These are phyloP conservation scores for Leptinotarsa texana DNA, from an alignment of 1,140 invertebrate species.

Conservation along the genomic window DNA sequence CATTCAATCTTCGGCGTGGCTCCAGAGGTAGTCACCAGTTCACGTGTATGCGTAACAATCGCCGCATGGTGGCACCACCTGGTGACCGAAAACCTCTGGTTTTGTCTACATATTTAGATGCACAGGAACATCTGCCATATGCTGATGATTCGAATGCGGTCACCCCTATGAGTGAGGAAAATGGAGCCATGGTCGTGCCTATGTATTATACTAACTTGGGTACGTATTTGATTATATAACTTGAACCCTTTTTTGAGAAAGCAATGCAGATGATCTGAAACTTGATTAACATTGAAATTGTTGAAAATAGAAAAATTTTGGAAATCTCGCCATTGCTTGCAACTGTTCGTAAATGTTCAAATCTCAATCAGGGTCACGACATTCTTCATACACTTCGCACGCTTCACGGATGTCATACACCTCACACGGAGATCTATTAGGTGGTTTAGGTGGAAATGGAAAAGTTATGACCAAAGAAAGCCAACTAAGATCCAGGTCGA, in stretches of 20 bases:
- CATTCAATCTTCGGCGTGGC: constrained; percentile 87
- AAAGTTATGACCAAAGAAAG: constrained; percentile 82
- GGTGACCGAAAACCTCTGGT: constrained; percentile 92
- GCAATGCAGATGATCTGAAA: not conserved
- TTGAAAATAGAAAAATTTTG: no score
- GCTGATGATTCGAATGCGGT: constrained; percentile 97
- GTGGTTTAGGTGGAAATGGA: constrained; percentile 68
- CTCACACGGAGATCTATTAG: constrained; percentile 86
- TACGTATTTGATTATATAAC: constrained; percentile 40
- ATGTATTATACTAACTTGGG: constrained; percentile 83
- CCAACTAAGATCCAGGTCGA: constrained; percentile 74
- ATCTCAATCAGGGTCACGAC: constrained; percentile 69
- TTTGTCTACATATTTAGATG: constrained; percentile 91
- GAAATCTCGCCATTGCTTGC: no score
- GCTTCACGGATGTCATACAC: constrained; percentile 90
- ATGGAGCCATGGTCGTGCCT: constrained; percentile 90
- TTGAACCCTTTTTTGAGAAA: not conserved
- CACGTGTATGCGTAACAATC: constrained; percentile 77
- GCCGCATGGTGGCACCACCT: constrained; percentile 65
- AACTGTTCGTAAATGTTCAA: not conserved
- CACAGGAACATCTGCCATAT: constrained; percentile 94
- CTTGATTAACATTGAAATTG: not conserved
- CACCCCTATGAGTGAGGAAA: constrained; percentile 97
- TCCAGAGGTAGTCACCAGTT: constrained; percentile 91
- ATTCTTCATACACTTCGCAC: constrained; percentile 93